Evolutionary conservation across 2,797 vertebrate species (phyloP).

Genomic region (Phataginus tetradactyla): DNA sequence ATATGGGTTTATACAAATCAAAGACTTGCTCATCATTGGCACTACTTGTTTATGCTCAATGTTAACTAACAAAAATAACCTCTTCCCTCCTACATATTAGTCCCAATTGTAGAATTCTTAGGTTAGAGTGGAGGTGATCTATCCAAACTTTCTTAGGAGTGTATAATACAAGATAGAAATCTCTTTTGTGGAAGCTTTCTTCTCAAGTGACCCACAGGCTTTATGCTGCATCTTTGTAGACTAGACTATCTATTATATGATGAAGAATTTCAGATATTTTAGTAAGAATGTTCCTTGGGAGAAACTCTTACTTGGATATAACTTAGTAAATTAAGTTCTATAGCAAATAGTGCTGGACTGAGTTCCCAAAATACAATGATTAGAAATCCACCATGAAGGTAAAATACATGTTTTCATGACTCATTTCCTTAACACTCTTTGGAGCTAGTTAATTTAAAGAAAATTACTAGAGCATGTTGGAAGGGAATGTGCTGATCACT

Average conservation of each 20-base stretch:
- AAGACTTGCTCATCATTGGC: not conserved
- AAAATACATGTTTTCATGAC: not conserved
- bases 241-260: not conserved
- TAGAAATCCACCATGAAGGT: constrained; percentile 2
- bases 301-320: not conserved
- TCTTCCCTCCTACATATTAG: not conserved
- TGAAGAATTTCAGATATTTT: not conserved
- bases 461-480: not conserved
- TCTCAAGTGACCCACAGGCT: not conserved
- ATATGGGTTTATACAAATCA: not conserved
- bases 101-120: not conserved
- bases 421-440: not conserved
- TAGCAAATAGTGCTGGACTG: not conserved
- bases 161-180: not conserved
- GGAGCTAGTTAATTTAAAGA: constrained; percentile 18
- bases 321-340: constrained; percentile 21
- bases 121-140: not conserved
- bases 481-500: not conserved
- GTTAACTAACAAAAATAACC: not conserved
- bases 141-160: not conserved
- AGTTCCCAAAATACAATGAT: not conserved
- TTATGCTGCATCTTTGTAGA: not conserved
- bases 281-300: not conserved
- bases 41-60: not conserved
- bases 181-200: not conserved